phyloP scores from a whole-genome alignment of 2,113 vertebrate genomes.

The Sorex araneus region DNA sequence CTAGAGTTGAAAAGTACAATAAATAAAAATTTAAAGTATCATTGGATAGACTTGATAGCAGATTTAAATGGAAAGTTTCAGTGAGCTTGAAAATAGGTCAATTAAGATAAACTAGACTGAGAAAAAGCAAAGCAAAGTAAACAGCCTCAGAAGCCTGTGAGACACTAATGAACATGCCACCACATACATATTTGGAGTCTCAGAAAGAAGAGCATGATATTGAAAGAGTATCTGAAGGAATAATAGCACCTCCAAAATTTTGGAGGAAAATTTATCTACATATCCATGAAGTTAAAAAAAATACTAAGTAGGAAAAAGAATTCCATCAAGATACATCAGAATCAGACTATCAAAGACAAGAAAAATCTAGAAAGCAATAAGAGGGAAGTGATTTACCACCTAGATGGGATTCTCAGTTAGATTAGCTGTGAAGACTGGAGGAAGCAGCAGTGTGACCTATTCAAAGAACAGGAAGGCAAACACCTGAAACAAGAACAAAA shows the following conservation, averaged over 20 bases:
- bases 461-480: conserved; percentile 4
- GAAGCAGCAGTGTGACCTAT: neutral
- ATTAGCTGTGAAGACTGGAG: neutral
- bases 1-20: conserved; percentile 20
- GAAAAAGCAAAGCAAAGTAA: neutral
- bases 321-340: neutral
- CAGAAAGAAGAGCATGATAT: neutral
- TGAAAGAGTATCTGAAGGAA: neutral
- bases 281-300: neutral
- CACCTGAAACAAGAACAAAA: neutral
- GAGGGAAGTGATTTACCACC: neutral
- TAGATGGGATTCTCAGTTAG: neutral
- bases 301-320: neutral
- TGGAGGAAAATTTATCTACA: neutral
- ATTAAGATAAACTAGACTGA: conserved; percentile 4
- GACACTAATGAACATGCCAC: neutral
- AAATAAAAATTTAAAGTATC: neutral
- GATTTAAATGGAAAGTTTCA: conserved; percentile 19
- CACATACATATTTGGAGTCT: neutral
- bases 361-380: neutral
- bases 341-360: conserved; percentile 21
- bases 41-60: neutral
- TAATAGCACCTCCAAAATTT: conserved; percentile 6
- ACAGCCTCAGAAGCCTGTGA: neutral
- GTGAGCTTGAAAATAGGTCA: neutral